Conservation (phyloP, 2,888 invertebrate genomes). For the Cephus spinipes region DNA sequence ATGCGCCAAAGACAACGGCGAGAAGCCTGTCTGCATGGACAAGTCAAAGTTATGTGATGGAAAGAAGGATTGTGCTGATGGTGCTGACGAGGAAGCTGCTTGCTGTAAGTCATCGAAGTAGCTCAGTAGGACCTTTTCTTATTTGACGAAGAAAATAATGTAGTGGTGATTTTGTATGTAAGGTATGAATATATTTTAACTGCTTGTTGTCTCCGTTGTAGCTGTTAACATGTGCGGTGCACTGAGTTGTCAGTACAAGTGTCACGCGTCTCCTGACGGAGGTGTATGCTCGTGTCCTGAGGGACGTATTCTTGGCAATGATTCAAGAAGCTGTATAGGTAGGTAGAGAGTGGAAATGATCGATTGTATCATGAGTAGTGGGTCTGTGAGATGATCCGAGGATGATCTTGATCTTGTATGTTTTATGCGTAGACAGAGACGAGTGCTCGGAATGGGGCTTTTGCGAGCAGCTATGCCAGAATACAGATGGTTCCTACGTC, state of each 20-base stretch:
- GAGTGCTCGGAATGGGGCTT: conserved; percentile 93
- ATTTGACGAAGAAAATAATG: neutral
- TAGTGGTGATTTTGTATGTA: neutral
- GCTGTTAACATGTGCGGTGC: conserved; percentile 86
- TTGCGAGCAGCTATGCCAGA: conserved; percentile 95
- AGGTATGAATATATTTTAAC: neutral
- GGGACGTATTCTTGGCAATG: conserved; percentile 85
- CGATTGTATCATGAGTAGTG: neutral
- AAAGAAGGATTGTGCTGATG: conserved; percentile 90
- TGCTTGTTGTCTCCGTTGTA: conserved; percentile 60
- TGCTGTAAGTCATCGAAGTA: conserved; percentile 79
- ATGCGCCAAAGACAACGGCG: conserved; percentile 83
- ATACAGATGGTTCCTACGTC: conserved; percentile 85
- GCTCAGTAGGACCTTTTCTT: neutral
- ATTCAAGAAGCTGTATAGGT: conserved; percentile 87
- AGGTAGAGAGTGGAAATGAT: conserved; percentile 33
- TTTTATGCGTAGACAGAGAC: conserved; percentile 78
- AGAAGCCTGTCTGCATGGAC: conserved; percentile 88
- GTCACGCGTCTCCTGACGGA: conserved; percentile 89
- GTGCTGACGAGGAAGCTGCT: conserved; percentile 87
- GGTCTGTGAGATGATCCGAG: neutral
- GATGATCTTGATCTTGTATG: neutral
- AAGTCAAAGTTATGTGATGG: conserved; percentile 91
- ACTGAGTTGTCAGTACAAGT: conserved; percentile 90
- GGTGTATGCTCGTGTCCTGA: conserved; percentile 91